These are phyloP conservation scores for Homarus gammarus DNA, from an alignment of 2,888 invertebrate genomes.

Conservation along the genomic window DNA sequence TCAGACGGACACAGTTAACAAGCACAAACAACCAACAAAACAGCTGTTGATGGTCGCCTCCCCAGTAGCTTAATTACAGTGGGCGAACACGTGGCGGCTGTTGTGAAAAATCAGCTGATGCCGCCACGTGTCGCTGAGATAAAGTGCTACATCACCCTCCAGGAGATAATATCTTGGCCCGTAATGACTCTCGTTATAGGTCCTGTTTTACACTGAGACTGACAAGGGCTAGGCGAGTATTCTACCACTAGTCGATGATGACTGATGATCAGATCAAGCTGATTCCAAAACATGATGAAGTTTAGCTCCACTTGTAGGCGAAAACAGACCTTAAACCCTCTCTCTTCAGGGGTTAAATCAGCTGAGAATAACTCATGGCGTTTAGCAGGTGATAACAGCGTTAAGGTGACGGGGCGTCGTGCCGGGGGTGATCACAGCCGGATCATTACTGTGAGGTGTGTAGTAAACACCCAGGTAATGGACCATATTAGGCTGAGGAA, in stretches of 20 bases:
- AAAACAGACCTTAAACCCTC: background rate
- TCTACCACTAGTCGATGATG: conserved; percentile 1
- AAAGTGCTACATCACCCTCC: conserved; percentile 23
- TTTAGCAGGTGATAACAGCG: background rate
- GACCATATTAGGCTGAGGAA: background rate
- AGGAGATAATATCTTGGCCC: background rate
- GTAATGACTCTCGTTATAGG: background rate
- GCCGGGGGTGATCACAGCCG: background rate
- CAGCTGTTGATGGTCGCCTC: background rate
- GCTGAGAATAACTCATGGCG: background rate
- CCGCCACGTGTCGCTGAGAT: conserved; percentile 23
- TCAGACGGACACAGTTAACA: background rate
- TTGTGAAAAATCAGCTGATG: conserved; percentile 59
- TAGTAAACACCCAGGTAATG: background rate
- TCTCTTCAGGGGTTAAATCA: background rate
- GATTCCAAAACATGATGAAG: conserved; percentile 16
- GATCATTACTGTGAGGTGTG: too few species aligned
- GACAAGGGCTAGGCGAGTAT: background rate
- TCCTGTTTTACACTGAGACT: background rate
- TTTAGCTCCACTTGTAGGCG: background rate
- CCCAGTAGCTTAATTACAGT: background rate
- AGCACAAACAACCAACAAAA: background rate
- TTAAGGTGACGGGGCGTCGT: background rate
- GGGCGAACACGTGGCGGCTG: conserved; percentile 39
- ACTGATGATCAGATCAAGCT: conserved; percentile 22